Base-by-base conservation (phyloP, 2,113 vertebrate species). In the Otolemur garnettii region DNA sequence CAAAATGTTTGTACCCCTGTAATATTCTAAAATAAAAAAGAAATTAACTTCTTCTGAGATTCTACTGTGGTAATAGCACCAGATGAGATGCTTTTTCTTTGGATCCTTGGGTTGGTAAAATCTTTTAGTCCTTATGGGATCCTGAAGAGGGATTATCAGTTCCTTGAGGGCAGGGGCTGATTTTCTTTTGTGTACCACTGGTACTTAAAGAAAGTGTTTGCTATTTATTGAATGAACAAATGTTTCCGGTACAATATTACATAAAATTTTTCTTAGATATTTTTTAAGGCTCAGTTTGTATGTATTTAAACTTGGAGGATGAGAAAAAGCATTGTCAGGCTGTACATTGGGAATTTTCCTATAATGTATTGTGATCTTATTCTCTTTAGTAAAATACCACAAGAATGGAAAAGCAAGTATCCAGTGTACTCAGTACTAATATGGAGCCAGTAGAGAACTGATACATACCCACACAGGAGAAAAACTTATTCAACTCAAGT, bases 231-330 rank as follows among this genome's bases (percentile, higher is more conserved):
- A 95, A 55, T 84, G 30, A 80, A 74, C 28, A 84, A 72, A 69
- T 60, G 6, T 72, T 80, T 95, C 15, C 19, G 90, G 12, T 13
- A 59, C 21, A 33, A 59, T 80, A 8, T 90, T 69, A 57, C 3
- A 22, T 80, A 69, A 69, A 77, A 35, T 7, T 45, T 88, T 57
- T 75, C 18, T 84, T 35, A 55, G 28, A 45, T 28, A 60, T 85
- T 75, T 94, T 94, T 82, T 55, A 45, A 96, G 45, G 6, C 78
- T 94, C 68, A 93, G 11, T 84, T 92, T 84, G 9, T 13, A 85
- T 50, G 14, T 74, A 21, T 57, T 92, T 88, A 72, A 92, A 95
- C 19, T 69, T 86, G 30, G 11, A 74, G 28, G 35, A 19, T 75
- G 30, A 59, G 26, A 28, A 90, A 93, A 92, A 87, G 1, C 35